Evolutionary conservation across 2,113 vertebrate species (phyloP).

Genomic region (Pedetes capensis): DNA sequence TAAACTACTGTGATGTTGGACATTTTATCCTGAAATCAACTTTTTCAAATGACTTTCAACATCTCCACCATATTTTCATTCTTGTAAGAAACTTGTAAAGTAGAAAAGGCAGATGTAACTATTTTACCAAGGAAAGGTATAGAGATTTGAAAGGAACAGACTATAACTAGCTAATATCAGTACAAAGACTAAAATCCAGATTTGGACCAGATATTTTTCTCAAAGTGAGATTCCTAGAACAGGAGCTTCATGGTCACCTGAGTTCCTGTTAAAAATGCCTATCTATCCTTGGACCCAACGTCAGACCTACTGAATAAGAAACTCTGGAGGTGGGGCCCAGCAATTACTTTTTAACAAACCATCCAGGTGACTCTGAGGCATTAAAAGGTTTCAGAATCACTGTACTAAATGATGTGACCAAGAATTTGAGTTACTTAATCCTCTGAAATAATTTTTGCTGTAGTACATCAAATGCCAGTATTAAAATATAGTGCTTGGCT

Average conservation of each 20-base stretch:
- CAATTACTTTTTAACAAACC: not conserved
- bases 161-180: not conserved
- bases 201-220: not conserved
- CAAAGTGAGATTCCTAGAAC: not conserved
- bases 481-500: not conserved
- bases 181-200: not conserved
- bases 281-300: not conserved
- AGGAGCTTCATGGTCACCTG: not conserved
- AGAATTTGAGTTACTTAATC: not conserved
- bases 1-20: not conserved
- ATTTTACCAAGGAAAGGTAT: not conserved
- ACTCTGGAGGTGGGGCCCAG: not conserved
- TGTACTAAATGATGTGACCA: not conserved
- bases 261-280: not conserved
- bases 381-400: not conserved
- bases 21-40: conserved; percentile 15
- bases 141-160: not conserved
- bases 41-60: conserved; percentile 46
- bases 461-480: conserved; percentile 5
- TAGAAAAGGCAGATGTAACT: not conserved
- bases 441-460: not conserved
- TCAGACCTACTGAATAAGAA: not conserved
- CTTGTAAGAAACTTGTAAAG: not conserved
- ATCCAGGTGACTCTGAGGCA: not conserved
- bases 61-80: conserved; percentile 15